A percentile compares a stretch with the other conserved stretches of the same genome.
Evolutionary conservation across 2,113 vertebrate genomes (phyloP).

Genomic region (Camarhynchus parvulus): DNA sequence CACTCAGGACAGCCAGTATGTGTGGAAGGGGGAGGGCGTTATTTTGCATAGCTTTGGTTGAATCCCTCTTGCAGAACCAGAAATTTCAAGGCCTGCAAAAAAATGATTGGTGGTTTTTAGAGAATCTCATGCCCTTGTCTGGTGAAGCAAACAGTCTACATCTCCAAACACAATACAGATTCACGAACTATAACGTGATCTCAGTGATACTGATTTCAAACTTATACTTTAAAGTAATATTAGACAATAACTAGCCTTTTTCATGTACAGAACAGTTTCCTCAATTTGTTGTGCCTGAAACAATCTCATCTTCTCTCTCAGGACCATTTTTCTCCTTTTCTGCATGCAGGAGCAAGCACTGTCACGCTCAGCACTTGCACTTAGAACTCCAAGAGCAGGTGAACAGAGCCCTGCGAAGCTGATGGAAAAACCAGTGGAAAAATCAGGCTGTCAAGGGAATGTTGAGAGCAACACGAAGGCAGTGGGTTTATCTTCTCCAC

Average conservation of each 20-base stretch:
- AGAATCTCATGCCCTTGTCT: neutral
- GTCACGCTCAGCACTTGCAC: accelerated
- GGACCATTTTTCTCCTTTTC: neutral
- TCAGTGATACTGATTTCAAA: neutral
- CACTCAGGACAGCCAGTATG: neutral
- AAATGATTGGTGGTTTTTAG: neutral
- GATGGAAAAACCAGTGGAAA: neutral
- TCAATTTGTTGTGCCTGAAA: neutral
- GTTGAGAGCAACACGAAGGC: accelerated
- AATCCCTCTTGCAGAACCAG: neutral
- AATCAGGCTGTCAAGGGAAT: neutral
- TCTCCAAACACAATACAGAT: neutral
- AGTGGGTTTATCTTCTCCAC: neutral
- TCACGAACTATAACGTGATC: accelerated
- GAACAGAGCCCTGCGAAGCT: neutral
- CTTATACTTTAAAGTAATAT: neutral
- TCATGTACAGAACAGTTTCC: neutral
- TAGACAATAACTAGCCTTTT: neutral
- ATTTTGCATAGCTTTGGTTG: neutral
- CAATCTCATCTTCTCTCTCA: neutral
- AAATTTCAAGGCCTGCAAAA: neutral
- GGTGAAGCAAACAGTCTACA: neutral
- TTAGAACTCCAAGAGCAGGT: neutral
- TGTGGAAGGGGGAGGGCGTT: accelerated
- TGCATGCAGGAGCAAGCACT: neutral